A percentile compares a stretch with the other conserved stretches of the same genome.
Evolutionary conservation across 2,797 vertebrate species (phyloP).

Genomic region (Tarsius wallacei): DNA sequence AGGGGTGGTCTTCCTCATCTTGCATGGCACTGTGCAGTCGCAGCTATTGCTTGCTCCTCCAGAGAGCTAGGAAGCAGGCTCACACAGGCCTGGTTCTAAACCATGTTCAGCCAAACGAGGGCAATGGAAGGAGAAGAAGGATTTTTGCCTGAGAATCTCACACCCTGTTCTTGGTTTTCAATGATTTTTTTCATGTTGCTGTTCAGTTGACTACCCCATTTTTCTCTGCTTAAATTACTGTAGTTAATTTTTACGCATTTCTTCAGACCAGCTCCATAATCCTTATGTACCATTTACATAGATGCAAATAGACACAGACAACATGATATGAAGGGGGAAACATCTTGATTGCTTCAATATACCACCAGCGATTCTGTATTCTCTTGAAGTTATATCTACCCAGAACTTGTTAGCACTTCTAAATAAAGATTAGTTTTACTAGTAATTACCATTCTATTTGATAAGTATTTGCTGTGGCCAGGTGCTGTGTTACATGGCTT

Average conservation of each 20-base stretch:
- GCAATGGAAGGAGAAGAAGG: neutral
- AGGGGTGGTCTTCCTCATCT: neutral
- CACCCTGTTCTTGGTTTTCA: neutral
- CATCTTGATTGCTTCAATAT: neutral
- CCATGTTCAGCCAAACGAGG: neutral
- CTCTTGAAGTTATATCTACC: neutral
- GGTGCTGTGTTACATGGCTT: neutral
- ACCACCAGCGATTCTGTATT: neutral
- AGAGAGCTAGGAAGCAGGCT: neutral
- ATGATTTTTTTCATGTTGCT: neutral
- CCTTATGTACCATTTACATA: neutral
- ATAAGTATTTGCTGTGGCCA: neutral
- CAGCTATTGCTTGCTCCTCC: neutral
- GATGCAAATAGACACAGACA: neutral
- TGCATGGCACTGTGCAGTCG: neutral
- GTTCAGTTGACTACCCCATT: neutral
- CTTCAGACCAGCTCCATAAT: neutral
- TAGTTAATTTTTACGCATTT: neutral
- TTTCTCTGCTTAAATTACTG: neutral
- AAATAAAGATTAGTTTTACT: constrained; percentile 20
- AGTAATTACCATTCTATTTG: neutral
- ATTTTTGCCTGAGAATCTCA: neutral
- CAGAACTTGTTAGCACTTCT: neutral
- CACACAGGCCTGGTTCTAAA: neutral
- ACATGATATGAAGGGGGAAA: neutral